Evolutionary conservation across 2,797 vertebrate species (phyloP), one percentile per base, ranked within the genome.

Genomic region (Tolypeutes matacus): DNA sequence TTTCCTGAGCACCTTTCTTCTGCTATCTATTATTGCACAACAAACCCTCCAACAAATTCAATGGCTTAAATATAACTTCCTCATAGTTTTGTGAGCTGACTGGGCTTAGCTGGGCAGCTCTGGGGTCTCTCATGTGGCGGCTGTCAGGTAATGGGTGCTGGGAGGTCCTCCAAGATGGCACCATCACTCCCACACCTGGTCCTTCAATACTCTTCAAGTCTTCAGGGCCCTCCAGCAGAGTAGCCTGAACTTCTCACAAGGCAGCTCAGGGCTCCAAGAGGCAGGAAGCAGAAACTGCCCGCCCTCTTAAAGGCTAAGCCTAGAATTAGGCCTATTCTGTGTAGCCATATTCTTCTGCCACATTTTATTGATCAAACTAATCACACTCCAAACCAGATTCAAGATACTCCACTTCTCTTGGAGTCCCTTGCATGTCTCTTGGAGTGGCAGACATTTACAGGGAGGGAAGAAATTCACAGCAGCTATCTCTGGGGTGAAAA

Each of bases 301-400:
- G 29, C 72, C 20, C 46, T 91, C 75, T n/a, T 72, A 62, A 93
- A 88, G 7, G 60, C 25, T 58, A 81, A 86, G 46, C 34, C 49
- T 60, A 11, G 39, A 92, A 92, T n/a, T 82, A 31, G 1, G 23
- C 15, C 2, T 65, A 31, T 27, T 58, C 56, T 70, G 23, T 23
- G 23, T 39, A 23, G 29, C 17, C 53, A 31, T 21, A 90, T 75
- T 53, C 39, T 56, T 93, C 58, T n/a, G 29, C 17, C 15, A 23
- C n/a, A 69, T 67, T 81, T 60, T 49, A 1, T 49, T 14, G 5
- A 29, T 42, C 56, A 94, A 60, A 77, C 23, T 25, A 88, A 56
- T 72, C 39, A 42, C 39, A 42, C 11, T 85, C 18, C 89, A 69
- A 31, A 7, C 21, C 18, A 39, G 39, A 94, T 53, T 53, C 46